Conservation (phyloP, 2,113 vertebrate genomes). For the Rhea americana region DNA sequence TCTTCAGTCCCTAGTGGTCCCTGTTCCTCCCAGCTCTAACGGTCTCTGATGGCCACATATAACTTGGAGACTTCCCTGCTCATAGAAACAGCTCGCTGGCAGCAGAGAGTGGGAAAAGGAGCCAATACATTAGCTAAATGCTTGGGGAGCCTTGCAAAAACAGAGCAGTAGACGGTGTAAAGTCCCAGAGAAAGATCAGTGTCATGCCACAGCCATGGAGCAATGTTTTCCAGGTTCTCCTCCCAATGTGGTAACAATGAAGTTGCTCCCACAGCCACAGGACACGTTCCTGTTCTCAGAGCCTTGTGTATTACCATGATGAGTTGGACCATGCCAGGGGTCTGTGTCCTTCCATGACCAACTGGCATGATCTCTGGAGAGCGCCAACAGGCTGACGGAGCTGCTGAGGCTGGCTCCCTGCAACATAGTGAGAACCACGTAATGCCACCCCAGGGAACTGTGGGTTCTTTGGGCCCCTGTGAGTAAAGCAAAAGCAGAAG, state of each 20-base stretch:
- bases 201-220: not conserved
- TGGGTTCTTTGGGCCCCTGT: rapidly evolving
- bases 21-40: not conserved
- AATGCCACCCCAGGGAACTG: not conserved
- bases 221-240: not conserved
- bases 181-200: not conserved
- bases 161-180: not conserved
- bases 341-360: not conserved
- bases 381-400: not conserved
- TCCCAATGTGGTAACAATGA: rapidly evolving
- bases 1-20: not conserved
- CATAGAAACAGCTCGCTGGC: not conserved
- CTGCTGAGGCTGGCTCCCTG: not conserved
- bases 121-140: not conserved
- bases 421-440: not conserved
- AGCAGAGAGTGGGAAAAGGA: not conserved
- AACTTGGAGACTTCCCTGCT: not conserved
- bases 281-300: rapidly evolving
- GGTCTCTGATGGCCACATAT: not conserved
- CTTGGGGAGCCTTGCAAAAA: not conserved
- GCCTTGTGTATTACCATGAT: not conserved
- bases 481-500: not conserved
- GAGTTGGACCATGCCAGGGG: rapidly evolving
- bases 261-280: rapidly evolving
- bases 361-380: not conserved